phyloP scores from a whole-genome alignment of 1,140 invertebrate genomes.

The Nautilus pompilius region DNA sequence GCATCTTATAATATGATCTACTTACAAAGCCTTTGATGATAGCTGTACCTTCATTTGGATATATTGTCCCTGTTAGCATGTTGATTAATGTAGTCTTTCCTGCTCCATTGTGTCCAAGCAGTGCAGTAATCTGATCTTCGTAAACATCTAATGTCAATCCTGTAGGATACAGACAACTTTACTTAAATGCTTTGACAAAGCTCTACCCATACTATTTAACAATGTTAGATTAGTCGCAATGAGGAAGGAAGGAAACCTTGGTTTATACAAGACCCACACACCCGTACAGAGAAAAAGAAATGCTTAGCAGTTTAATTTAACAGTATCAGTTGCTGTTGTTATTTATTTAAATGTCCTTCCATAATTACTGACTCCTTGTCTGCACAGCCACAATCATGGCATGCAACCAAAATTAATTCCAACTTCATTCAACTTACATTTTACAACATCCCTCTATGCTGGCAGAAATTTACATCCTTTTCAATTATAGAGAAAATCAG shows the following conservation, averaged over 20 bases:
- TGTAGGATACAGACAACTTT: slow-evolving; percentile 18
- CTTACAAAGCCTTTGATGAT: slow-evolving; percentile 46
- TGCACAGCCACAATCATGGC: too few relatives aligned
- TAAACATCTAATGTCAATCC: slow-evolving; percentile 63
- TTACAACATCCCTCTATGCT: too few relatives aligned
- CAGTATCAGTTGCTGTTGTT: not conserved
- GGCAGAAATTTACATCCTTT: too few relatives aligned
- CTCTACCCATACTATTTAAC: too few relatives aligned
- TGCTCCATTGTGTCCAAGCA: slow-evolving; percentile 87
- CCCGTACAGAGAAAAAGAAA: not conserved
- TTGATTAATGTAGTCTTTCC: slow-evolving; percentile 55
- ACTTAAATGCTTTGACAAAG: too few relatives aligned
- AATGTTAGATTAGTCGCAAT: not conserved
- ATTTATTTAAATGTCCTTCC: too few relatives aligned
- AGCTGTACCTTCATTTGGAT: slow-evolving; percentile 49
- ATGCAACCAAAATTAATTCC: too few relatives aligned
- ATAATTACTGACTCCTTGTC: too few relatives aligned
- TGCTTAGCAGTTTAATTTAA: not conserved
- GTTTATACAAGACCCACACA: not conserved
- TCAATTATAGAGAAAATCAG: too few relatives aligned
- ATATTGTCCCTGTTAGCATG: slow-evolving; percentile 54
- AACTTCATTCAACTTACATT: too few relatives aligned
- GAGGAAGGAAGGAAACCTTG: not conserved
- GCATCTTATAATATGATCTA: slow-evolving; percentile 3
- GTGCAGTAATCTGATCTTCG: slow-evolving; percentile 78